A percentile compares a stretch with the other conserved stretches of the same genome.
Conservation (phyloP, 2,888 invertebrate genomes). For the Eristalinus sepulchralis region DNA sequence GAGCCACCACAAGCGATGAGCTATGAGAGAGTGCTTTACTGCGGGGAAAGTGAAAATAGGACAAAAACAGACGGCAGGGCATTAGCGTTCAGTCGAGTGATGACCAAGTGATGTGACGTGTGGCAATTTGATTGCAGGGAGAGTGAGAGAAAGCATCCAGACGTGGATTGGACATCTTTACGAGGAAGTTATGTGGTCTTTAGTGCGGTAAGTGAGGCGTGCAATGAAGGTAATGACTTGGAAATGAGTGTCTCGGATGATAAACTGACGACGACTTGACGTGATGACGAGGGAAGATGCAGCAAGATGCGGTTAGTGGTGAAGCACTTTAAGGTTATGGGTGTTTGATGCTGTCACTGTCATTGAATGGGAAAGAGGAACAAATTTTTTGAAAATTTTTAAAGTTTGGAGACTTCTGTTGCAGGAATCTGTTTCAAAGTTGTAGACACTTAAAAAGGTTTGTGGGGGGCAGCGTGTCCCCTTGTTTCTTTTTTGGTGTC, state of each 20-base stretch:
- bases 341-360: too few relatives aligned
- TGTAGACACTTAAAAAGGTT: too few relatives aligned
- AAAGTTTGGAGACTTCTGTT: too few relatives aligned
- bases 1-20: neutral
- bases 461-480: too few relatives aligned
- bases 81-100: constrained; percentile 5
- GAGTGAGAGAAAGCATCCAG: neutral
- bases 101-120: neutral
- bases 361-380: too few relatives aligned
- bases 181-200: neutral
- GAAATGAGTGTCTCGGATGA: too few relatives aligned
- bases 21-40: constrained; percentile 6
- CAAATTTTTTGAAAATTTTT: too few relatives aligned
- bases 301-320: too few relatives aligned
- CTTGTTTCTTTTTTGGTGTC: too few relatives aligned
- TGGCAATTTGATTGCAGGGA: neutral
- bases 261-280: neutral
- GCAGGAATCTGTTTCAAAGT: too few relatives aligned
- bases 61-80: neutral
- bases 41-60: neutral
- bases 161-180: neutral
- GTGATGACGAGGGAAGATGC: neutral
- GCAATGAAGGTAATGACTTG: neutral
- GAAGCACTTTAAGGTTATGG: too few relatives aligned
- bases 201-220: neutral